Conservation (phyloP, 2,888 invertebrate genomes). For the Microctonus aethiopoides region DNA sequence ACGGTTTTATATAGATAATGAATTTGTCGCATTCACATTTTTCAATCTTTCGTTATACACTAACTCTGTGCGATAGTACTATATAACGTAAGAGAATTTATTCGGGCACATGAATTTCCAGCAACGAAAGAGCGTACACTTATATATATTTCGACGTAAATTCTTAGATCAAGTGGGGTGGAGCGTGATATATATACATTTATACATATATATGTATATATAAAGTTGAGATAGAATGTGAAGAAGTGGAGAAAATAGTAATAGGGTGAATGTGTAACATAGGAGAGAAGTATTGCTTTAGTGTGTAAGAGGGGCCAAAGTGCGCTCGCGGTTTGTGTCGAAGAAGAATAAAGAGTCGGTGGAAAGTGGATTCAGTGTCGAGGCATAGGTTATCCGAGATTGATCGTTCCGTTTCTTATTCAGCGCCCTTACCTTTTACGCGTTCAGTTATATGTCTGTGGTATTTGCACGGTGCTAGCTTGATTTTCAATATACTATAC, state of each 20-base stretch:
- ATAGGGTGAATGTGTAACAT: constrained; percentile 35
- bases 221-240: constrained; percentile 16
- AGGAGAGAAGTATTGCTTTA: constrained; percentile 32
- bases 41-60: constrained; percentile 22
- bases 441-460: constrained; percentile 29
- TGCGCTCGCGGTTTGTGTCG: constrained; percentile 9
- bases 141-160: constrained; percentile 44
- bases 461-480: constrained; percentile 49
- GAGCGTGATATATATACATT: constrained; percentile 41
- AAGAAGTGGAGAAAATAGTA: constrained; percentile 4
- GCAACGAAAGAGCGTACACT: constrained; percentile 30
- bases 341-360: constrained; percentile 37
- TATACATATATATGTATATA: constrained; percentile 18
- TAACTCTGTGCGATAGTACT: constrained; percentile 15
- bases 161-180: constrained; percentile 42
- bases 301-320: not conserved
- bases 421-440: constrained; percentile 36
- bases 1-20: not conserved
- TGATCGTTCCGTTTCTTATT: constrained; percentile 54
- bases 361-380: constrained; percentile 46
- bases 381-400: constrained; percentile 53
- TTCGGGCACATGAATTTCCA: constrained; percentile 47
- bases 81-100: constrained; percentile 32
- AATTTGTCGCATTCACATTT: constrained; percentile 26
- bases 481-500: constrained; percentile 51